Evolutionary conservation across 2,888 invertebrate genomes (phyloP), one percentile per base, ranked within the genome.

Genomic region (Drosophila macrospina): DNA sequence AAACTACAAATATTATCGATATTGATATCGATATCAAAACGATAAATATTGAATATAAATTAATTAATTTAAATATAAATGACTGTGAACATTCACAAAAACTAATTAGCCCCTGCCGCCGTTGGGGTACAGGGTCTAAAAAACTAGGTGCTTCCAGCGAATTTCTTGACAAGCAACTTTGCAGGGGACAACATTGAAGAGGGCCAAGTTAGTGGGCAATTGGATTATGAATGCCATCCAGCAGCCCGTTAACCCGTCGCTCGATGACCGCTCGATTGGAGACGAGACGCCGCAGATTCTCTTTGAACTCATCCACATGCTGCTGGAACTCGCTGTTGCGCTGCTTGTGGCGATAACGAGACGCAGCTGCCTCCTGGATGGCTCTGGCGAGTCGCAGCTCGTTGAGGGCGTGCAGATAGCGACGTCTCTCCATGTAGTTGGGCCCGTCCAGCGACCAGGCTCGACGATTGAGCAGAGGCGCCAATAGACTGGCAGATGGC

Each of bases 251-350:
- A 0, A 69, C 39, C 4, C 69, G 68, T 0, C 44, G 44, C 24
- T 69, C 83, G 30, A 82, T 79, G 11, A 24, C 44, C n/a, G 42
- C 77, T 5, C 62, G 70, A 36, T 80, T 80, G 30, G 57, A 45
- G 30, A 74, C 50, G 4, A 80, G 44, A 5, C 54, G 62, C 1
- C 28, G 24, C 0, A 80, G 41, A 11, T 59, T 74, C 11, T 39
- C 44, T n/a, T 54, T 62, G 24, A 79, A 82, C 0, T 45, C 36
- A 5, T 37, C 42, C 5, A 66, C 56, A 0, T 48, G 36, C 10
- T 45, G 4, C 0, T 39, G 42, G 2, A 36, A 4, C 5, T 44
- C 37, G 0, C 2, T 3, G 0, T 11, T n/a, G 4, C 20, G 1
- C 1, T 45, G 11, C 4, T 36, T 11, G 1, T 42, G 45, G 0